A percentile compares a stretch with the other conserved stretches of the same genome.
Evolutionary conservation across 1,140 invertebrate genomes (phyloP).

Genomic region (Drosophila lacertosa): DNA sequence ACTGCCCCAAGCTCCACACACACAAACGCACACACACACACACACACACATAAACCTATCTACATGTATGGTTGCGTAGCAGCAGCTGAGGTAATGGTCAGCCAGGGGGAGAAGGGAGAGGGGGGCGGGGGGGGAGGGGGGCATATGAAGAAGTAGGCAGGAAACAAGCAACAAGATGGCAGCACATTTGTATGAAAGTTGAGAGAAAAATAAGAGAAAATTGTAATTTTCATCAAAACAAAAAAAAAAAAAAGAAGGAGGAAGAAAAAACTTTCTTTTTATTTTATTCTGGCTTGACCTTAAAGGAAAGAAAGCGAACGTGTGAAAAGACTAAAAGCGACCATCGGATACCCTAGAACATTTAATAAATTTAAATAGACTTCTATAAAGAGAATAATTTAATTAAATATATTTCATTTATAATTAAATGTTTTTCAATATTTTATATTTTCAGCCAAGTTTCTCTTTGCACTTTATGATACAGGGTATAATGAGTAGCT

Average conservation of each 20-base stretch:
- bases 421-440: too few species aligned
- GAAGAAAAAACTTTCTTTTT: conserved; percentile 55
- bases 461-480: neutral
- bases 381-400: too few species aligned
- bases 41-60: conserved; percentile 3
- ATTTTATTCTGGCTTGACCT: conserved; percentile 75
- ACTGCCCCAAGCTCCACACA: conserved; percentile 36
- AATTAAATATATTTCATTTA: too few species aligned
- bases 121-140: neutral
- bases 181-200: conserved; percentile 69
- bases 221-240: conserved; percentile 79
- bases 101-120: neutral
- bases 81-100: conserved; percentile 20
- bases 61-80: conserved; percentile 62
- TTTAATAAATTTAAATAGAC: neutral
- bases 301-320: conserved; percentile 43
- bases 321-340: neutral
- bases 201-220: conserved; percentile 78
- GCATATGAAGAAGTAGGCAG: conserved; percentile 33
- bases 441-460: neutral
- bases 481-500: conserved; percentile 67
- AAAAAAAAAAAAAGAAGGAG: conserved; percentile 34
- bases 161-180: conserved; percentile 75
- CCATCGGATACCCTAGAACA: conserved; percentile 4
- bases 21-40: conserved; percentile 26